Conservation (phyloP, 2,113 vertebrate genomes). For the Macrotis lagotis region DNA sequence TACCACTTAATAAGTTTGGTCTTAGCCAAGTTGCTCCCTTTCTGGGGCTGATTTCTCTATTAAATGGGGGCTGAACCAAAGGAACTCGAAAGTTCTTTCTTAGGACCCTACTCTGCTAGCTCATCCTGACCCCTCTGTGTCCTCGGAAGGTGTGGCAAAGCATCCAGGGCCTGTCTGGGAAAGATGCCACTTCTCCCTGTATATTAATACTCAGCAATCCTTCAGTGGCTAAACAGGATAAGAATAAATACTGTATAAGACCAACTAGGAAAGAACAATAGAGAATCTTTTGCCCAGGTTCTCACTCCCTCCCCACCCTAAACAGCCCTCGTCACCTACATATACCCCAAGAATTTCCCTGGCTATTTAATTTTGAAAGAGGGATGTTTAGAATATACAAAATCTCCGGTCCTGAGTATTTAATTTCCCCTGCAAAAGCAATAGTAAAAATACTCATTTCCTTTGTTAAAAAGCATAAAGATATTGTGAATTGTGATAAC, state of each 20-base stretch:
- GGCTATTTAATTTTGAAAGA: neutral
- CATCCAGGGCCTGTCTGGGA: neutral
- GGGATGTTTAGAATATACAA: constrained; percentile 34
- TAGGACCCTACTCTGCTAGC: neutral
- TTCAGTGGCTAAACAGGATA: neutral
- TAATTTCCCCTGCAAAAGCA: constrained; percentile 10
- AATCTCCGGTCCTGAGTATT: constrained; percentile 41
- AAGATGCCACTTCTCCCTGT: neutral
- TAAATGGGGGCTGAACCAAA: neutral
- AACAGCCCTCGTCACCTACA: neutral
- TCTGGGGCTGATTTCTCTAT: neutral
- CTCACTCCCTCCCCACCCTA: neutral
- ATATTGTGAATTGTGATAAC: neutral
- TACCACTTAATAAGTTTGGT: neutral
- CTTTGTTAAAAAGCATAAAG: neutral
- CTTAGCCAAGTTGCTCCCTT: neutral
- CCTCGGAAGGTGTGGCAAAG: neutral
- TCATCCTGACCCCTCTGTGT: neutral
- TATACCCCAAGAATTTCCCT: neutral
- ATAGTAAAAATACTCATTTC: constrained; percentile 21
- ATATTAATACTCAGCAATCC: neutral
- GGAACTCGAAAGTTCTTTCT: neutral
- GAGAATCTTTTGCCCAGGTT: constrained; percentile 56
- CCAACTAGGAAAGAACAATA: neutral
- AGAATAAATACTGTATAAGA: neutral